Conservation (phyloP, 2,888 invertebrate species). For the Phortica magna region DNA sequence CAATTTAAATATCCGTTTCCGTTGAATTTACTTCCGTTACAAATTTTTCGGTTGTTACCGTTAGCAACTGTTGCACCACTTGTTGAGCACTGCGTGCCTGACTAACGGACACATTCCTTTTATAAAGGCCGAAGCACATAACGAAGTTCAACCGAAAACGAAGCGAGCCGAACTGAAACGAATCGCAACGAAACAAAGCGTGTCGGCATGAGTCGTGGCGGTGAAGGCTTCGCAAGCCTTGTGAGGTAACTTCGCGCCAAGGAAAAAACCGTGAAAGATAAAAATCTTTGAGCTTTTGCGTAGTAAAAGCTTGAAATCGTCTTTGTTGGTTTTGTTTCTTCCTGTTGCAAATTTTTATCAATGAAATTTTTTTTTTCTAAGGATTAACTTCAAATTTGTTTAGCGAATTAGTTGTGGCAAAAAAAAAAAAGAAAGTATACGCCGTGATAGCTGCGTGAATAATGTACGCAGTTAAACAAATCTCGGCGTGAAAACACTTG, state of each 20-base stretch:
- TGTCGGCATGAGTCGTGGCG: background rate
- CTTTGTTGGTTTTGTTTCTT: background rate
- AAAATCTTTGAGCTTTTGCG: constrained; percentile 41
- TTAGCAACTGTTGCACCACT: constrained; percentile 74
- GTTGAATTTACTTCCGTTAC: background rate
- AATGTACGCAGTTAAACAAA: background rate
- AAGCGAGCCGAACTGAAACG: constrained; percentile 39
- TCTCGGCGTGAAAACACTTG: background rate
- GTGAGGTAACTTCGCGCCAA: constrained; percentile 49
- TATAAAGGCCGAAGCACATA: constrained; percentile 61
- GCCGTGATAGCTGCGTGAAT: background rate
- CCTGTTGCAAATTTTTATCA: constrained; percentile 59
- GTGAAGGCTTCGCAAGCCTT: background rate
- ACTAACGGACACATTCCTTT: constrained; percentile 67
- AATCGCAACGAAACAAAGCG: background rate
- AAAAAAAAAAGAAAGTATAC: background rate
- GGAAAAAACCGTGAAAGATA: constrained; percentile 37
- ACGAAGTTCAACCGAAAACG: constrained; percentile 29
- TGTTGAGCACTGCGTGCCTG: constrained; percentile 77
- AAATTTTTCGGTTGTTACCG: background rate
- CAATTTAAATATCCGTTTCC: constrained; percentile 18
- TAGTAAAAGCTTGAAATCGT: constrained; percentile 62
- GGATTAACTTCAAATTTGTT: constrained; percentile 2
- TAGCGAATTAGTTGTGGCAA: background rate
- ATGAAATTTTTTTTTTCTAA: constrained; percentile 55